phyloP scores from a whole-genome alignment of 2,113 vertebrate genomes.

The Cynocephalus volans region DNA sequence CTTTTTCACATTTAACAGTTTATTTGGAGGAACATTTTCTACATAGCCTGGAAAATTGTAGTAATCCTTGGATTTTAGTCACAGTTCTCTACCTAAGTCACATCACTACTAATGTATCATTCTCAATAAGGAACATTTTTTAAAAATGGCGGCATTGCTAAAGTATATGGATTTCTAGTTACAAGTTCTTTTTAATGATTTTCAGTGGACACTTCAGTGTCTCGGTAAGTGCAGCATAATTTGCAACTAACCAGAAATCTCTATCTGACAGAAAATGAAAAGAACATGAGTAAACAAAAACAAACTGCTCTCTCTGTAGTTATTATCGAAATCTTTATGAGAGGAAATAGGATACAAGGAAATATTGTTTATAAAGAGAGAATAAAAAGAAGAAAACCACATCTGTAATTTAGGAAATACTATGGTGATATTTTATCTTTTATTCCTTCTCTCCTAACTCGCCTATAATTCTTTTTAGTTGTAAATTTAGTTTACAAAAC shows the following conservation, averaged over 20 bases:
- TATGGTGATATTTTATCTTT: neutral
- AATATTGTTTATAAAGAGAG: neutral
- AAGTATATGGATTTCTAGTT: neutral
- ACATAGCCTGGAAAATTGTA: neutral
- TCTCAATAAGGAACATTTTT: neutral
- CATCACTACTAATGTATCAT: neutral
- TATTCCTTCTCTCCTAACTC: neutral
- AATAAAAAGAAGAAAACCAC: neutral
- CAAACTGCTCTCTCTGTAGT: neutral
- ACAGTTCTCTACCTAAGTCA: neutral
- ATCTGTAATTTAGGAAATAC: neutral
- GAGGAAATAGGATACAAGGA: neutral
- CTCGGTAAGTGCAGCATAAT: neutral
- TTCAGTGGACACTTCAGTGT: neutral
- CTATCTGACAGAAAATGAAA: neutral
- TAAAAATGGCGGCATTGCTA: neutral
- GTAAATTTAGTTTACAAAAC: neutral
- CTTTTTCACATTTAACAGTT: neutral
- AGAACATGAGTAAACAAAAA: neutral
- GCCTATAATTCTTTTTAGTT: neutral
- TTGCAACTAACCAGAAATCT: conserved; percentile 25
- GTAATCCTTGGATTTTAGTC: neutral
- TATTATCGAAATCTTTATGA: neutral
- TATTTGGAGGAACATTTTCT: neutral
- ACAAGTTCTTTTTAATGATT: neutral